Conservation (phyloP, 2,113 vertebrate species). For the Piaya cayana region DNA sequence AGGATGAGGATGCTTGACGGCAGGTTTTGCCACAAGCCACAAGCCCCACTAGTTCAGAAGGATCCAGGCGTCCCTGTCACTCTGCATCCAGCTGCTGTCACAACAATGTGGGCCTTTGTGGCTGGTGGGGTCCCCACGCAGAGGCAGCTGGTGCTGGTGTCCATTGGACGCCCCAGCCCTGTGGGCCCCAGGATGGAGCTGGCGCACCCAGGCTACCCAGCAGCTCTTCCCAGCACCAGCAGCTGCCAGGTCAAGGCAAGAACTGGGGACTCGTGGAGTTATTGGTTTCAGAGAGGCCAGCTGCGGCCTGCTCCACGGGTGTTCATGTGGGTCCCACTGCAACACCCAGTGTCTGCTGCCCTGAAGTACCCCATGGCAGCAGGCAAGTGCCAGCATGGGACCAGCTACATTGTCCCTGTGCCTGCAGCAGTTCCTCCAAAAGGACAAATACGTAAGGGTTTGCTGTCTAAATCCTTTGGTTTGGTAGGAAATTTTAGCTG, state of each 20-base stretch:
- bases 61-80: constrained; percentile 29
- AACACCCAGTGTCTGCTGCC: background rate
- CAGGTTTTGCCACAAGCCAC: fast-evolving
- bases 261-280: background rate
- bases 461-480: background rate
- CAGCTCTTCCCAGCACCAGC: background rate
- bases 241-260: background rate
- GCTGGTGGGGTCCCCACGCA: background rate
- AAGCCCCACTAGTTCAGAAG: fast-evolving
- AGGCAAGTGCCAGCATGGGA: background rate
- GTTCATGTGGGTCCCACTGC: fast-evolving
- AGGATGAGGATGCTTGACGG: background rate
- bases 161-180: background rate
- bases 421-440: background rate
- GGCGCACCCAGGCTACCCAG: fast-evolving
- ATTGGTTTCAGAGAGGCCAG: background rate
- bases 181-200: background rate
- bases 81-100: constrained; percentile 29
- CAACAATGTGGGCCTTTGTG: constrained; percentile 38
- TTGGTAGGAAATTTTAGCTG: background rate
- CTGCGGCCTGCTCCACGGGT: background rate
- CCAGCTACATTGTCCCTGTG: fast-evolving
- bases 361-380: background rate
- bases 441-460: background rate
- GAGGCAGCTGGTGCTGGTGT: background rate